A percentile compares a stretch with the other conserved stretches of the same genome.
Conservation (phyloP, 2,888 invertebrate genomes). For the Dryococelus australis region DNA sequence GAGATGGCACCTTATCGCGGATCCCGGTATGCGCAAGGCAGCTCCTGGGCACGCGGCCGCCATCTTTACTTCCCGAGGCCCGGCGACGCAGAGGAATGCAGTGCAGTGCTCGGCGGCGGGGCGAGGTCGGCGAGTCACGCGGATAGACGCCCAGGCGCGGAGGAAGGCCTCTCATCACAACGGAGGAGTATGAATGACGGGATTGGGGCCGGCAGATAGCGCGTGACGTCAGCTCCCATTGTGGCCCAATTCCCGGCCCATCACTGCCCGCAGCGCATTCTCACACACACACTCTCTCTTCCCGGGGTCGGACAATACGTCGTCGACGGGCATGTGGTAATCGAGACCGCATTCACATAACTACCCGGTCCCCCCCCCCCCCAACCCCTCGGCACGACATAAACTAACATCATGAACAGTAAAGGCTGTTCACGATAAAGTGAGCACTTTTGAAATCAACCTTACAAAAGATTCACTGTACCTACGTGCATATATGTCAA, state of each 20-base stretch:
- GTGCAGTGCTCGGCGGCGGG: background rate
- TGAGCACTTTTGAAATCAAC: too few relatives aligned
- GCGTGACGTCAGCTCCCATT: constrained; percentile 9
- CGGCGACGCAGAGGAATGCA: too few relatives aligned
- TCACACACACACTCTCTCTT: background rate
- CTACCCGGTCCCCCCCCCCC: background rate
- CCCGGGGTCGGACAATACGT: background rate
- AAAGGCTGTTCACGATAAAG: too few relatives aligned
- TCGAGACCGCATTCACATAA: background rate
- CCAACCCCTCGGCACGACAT: too few relatives aligned
- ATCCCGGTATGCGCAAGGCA: too few relatives aligned
- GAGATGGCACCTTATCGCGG: too few relatives aligned
- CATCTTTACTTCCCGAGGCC: too few relatives aligned
- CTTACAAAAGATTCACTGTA: too few relatives aligned
- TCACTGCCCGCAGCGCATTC: background rate
- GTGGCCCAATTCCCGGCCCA: background rate
- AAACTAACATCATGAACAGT: background rate
- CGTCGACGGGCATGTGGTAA: background rate
- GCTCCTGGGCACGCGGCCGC: too few relatives aligned
- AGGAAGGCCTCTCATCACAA: background rate
- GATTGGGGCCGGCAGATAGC: background rate
- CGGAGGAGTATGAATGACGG: background rate
- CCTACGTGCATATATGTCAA: too few relatives aligned
- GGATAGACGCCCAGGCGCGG: background rate
- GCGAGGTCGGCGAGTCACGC: constrained; percentile 8